A percentile compares a stretch with the other conserved stretches of the same genome.
Conservation (phyloP, 2,888 invertebrate species). For the Tipula lateralis region DNA sequence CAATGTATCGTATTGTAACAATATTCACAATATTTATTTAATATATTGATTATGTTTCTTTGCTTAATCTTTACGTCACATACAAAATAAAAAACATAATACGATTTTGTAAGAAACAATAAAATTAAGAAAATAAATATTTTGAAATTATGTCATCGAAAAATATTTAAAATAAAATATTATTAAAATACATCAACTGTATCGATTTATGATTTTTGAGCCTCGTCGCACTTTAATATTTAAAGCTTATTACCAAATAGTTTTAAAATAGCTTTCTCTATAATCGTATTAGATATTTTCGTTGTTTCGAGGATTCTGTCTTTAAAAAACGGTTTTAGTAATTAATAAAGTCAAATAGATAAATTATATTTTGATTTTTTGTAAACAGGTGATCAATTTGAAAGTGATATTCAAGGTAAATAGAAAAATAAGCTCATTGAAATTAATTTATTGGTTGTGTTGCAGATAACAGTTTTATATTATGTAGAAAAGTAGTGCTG, state of each 20-base stretch:
- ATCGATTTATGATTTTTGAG: neutral
- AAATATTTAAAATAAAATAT: neutral
- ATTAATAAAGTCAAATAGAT: neutral
- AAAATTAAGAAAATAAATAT: neutral
- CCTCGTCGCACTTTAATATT: neutral
- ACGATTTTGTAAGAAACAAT: neutral
- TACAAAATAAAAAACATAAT: neutral
- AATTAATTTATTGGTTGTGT: neutral
- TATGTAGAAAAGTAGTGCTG: too few species aligned
- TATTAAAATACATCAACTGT: neutral
- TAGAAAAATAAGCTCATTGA: neutral
- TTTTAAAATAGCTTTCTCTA: neutral
- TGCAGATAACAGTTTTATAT: neutral
- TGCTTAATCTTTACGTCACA: neutral
- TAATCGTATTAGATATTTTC: neutral
- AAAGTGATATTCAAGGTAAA: neutral
- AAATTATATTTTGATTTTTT: neutral
- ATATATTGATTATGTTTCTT: neutral
- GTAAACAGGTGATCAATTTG: neutral
- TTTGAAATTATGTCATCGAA: conserved; percentile 1
- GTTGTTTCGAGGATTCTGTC: neutral
- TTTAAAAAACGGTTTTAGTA: neutral
- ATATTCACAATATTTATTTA: neutral
- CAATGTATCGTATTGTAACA: neutral
- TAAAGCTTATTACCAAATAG: neutral